Base-by-base conservation (phyloP, 2,113 vertebrate species). In the Periophthalmus modestus region DNA sequence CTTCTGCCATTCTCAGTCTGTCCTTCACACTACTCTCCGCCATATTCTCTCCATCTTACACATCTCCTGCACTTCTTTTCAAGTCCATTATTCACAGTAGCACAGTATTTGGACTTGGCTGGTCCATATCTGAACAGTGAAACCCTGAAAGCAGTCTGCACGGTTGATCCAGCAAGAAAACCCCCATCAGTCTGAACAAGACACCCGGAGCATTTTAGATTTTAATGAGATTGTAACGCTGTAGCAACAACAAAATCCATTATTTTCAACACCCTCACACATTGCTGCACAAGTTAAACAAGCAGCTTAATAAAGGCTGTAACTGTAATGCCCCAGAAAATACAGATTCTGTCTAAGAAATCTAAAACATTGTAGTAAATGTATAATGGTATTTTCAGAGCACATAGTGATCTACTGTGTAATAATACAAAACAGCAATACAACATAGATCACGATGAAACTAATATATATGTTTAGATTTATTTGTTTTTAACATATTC, bases 51-150 rank as follows among this genome's bases (percentile, higher is more conserved):
- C 62, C 34, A n/a, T 65, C 34, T n/a, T 43, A 39, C 34, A 65
- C 62, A 65, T 65, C 62, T 43, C 18, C 62, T 55, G 34, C 43
- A 48, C 66, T 16, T 48, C 46, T 21, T 14, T 67, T 23, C 34
- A 47, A 47, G 21, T 21, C 66, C 66, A 47, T 21, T 48, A 24
- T 48, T 67, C 66, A 11, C n/a, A 65, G 62, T 65, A 36, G 9
- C 62, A 65, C 62, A 65, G 62, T 39, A 65, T 65, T 65, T 39
- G 59, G 23, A 66, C 36, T 66, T 39, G 34, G 16, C 63, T 66
- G 36, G 63, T 21, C 63, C n/a, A 2, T 3, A 47, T 14, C 50
- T 67, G 48, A 34, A 13, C 52, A 74, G 5, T 39, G 62, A 39
- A 63, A 68, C 47, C 43, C 43, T 67, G 19, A 24, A 47, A 67